phyloP scores from a whole-genome alignment of 2,113 vertebrate genomes.

The Thunnus thynnus region DNA sequence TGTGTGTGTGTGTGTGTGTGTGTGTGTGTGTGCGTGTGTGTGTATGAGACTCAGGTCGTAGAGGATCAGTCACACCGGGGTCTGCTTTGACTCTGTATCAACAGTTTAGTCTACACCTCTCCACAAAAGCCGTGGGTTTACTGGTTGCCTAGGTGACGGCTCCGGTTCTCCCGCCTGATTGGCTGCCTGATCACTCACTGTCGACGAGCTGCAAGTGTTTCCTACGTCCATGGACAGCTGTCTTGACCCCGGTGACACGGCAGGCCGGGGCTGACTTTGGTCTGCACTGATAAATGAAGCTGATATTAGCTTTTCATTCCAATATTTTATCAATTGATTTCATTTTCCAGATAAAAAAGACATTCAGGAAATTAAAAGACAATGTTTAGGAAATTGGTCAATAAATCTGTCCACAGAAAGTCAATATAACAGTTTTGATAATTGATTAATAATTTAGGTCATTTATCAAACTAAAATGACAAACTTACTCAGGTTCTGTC shows the following conservation, averaged over 20 bases:
- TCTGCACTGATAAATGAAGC: neutral
- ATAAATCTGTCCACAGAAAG: too few species aligned
- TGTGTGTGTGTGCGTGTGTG: conserved; percentile 17
- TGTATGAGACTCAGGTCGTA: conserved; percentile 32
- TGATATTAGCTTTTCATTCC: neutral
- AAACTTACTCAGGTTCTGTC: too few species aligned
- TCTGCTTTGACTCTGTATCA: conserved; percentile 64
- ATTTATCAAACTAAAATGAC: too few species aligned
- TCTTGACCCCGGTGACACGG: conserved; percentile 28
- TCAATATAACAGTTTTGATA: too few species aligned
- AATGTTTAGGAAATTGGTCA: too few species aligned
- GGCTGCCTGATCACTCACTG: conserved; percentile 31
- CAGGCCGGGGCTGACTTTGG: neutral
- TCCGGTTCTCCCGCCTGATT: conserved; percentile 23
- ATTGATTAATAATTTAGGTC: too few species aligned
- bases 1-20: conserved; percentile 29
- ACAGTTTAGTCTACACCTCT: conserved; percentile 74
- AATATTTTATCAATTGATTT: too few species aligned
- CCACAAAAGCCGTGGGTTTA: conserved; percentile 50
- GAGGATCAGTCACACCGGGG: conserved; percentile 34
- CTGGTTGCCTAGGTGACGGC: conserved; percentile 50
- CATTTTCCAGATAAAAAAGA: too few species aligned
- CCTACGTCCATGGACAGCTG: neutral
- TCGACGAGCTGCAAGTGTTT: conserved; percentile 11
- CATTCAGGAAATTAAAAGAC: too few species aligned